Conservation (phyloP, 1,140 invertebrate genomes). For the Condylostylus longicornis region DNA sequence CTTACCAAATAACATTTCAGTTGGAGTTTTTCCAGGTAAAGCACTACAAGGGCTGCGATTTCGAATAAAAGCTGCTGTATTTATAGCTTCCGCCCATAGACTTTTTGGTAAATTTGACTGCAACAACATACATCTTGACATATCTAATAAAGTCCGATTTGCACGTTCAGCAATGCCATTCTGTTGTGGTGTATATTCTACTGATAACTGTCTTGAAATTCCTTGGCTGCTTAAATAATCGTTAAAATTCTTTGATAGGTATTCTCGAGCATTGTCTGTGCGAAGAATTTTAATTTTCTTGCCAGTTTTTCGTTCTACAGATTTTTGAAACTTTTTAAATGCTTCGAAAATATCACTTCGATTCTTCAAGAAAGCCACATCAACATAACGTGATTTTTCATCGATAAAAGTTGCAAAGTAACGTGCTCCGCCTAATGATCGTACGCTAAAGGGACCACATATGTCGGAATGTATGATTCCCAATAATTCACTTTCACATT, state of each 20-base stretch:
- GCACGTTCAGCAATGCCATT: neutral
- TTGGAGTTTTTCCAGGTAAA: neutral
- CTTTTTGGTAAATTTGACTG: neutral
- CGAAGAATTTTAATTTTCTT: neutral
- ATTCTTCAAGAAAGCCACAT: no score
- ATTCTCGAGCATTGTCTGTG: neutral
- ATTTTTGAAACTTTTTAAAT: no score
- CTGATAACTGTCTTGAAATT: neutral
- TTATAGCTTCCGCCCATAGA: slow-evolving; percentile 1
- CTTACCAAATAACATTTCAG: neutral
- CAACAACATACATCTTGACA: neutral
- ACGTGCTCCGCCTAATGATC: no score
- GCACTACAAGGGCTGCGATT: neutral
- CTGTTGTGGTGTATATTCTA: neutral
- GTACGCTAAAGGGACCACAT: no score
- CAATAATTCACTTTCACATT: no score
- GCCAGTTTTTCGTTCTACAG: neutral
- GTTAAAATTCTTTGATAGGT: neutral
- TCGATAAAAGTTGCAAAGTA: no score
- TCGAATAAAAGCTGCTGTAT: neutral
- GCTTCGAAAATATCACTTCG: no score
- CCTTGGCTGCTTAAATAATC: neutral
- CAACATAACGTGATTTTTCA: no score
- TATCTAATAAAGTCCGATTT: neutral
- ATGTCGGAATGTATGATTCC: no score